A percentile compares a stretch with the other conserved stretches of the same genome.
Conservation (phyloP, 2,888 invertebrate species). For the Zootermopsis nevadensis region DNA sequence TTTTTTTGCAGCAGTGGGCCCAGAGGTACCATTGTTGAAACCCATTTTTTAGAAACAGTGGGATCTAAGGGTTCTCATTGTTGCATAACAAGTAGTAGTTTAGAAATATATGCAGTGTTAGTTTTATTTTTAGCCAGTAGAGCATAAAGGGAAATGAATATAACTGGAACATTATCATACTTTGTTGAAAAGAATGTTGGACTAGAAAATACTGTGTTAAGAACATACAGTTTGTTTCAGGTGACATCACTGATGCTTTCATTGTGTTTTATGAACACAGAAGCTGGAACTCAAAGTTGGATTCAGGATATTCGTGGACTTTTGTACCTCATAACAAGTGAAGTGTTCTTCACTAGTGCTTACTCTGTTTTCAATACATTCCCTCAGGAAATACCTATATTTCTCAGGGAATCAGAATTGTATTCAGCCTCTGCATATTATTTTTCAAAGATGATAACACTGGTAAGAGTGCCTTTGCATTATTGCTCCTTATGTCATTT, state of each 20-base stretch:
- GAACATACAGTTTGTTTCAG: conserved; percentile 25
- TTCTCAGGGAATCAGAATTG: conserved; percentile 64
- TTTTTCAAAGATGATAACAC: conserved; percentile 56
- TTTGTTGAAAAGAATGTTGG: too few relatives aligned
- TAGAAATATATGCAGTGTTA: too few relatives aligned
- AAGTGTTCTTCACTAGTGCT: conserved; percentile 65
- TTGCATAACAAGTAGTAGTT: too few relatives aligned
- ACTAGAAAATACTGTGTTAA: too few relatives aligned
- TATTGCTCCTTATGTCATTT: not conserved
- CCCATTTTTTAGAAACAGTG: too few relatives aligned
- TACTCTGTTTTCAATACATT: conserved; percentile 66
- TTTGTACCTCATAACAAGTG: conserved; percentile 67
- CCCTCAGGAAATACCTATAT: conserved; percentile 63
- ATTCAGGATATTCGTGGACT: conserved; percentile 66
- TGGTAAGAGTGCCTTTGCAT: conserved; percentile 54
- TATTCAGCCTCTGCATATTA: conserved; percentile 65
- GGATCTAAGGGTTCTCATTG: too few relatives aligned
- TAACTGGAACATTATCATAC: too few relatives aligned
- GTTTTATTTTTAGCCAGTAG: too few relatives aligned
- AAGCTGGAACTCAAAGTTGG: conserved; percentile 65
- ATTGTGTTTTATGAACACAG: conserved; percentile 63
- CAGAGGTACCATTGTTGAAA: too few relatives aligned
- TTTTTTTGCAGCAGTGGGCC: too few relatives aligned
- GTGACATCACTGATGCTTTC: conserved; percentile 64
- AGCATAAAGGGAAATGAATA: too few relatives aligned